These are phyloP conservation scores for Polypterus senegalus DNA, from an alignment of 2,113 vertebrate genomes.

Conservation along the genomic window DNA sequence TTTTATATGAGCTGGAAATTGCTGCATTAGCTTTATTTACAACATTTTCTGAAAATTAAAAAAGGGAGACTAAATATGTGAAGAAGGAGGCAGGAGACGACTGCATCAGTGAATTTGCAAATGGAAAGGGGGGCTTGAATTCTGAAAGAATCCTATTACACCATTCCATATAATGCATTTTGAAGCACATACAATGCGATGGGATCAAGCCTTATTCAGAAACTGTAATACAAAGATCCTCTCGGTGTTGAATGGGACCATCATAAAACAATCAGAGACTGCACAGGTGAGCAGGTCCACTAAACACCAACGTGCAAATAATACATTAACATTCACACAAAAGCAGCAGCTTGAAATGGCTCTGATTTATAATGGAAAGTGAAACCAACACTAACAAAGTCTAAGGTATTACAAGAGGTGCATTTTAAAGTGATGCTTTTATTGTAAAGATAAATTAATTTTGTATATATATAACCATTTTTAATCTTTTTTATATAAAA, in stretches of 20 bases:
- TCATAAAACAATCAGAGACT: constrained; percentile 34
- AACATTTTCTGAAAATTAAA: constrained; percentile 23
- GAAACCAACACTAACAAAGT: constrained; percentile 28
- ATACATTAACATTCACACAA: constrained; percentile 50
- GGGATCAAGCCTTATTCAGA: constrained; percentile 23
- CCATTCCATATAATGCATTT: background rate
- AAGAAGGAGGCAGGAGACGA: background rate
- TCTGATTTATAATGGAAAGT: constrained; percentile 48
- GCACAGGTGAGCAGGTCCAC: constrained; percentile 15
- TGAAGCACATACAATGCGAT: constrained; percentile 5
- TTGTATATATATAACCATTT: constrained; percentile 77
- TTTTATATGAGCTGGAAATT: constrained; percentile 56
- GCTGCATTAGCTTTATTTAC: constrained; percentile 37
- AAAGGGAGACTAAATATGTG: background rate
- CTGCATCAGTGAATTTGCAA: background rate
- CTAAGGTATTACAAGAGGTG: constrained; percentile 4
- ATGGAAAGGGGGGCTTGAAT: constrained; percentile 4
- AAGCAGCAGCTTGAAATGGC: constrained; percentile 45
- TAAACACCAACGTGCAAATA: constrained; percentile 50
- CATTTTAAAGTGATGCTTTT: constrained; percentile 6
- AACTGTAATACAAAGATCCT: constrained; percentile 32
- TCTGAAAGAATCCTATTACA: background rate
- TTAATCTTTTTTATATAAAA: constrained; percentile 52
- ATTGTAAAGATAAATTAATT: constrained; percentile 51
- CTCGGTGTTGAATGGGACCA: constrained; percentile 35